Conservation (phyloP, 2,113 vertebrate genomes). For the Cavia porcellus region DNA sequence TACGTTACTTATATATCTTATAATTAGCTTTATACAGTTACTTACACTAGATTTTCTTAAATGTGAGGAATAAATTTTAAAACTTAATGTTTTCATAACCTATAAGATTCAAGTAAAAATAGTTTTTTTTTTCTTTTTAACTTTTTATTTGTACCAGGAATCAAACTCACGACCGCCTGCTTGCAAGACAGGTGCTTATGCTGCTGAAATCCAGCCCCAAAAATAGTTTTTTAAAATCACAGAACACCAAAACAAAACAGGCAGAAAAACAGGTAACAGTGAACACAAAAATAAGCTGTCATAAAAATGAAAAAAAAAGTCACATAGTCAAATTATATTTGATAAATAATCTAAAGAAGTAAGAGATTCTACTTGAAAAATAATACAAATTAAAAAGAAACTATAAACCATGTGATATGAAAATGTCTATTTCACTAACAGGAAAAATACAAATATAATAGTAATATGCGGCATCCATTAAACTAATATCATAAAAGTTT, state of each 20-base stretch:
- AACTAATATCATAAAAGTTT: neutral
- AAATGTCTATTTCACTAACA: conserved; percentile 11
- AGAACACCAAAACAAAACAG: conserved; percentile 24
- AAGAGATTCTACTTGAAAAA: neutral
- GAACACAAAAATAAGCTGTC: neutral
- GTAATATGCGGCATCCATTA: neutral
- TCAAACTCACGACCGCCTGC: too few relatives aligned
- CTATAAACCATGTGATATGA: neutral
- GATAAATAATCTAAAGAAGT: neutral
- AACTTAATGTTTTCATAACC: neutral
- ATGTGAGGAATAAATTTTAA: neutral
- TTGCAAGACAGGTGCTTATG: too few relatives aligned
- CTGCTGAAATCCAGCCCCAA: too few relatives aligned
- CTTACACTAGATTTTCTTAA: neutral
- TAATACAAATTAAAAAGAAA: neutral
- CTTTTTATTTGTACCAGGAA: too few relatives aligned
- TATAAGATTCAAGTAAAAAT: too few relatives aligned
- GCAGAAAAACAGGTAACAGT: neutral
- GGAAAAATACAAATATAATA: neutral
- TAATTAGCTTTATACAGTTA: conserved; percentile 23
- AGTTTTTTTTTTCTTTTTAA: too few relatives aligned
- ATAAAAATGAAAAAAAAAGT: neutral
- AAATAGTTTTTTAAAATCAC: conserved; percentile 9
- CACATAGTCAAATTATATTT: conserved; percentile 36
- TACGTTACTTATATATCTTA: conserved; percentile 24